phyloP scores from a whole-genome alignment of 1,140 invertebrate species.

The Acyrthosiphon pisum region DNA sequence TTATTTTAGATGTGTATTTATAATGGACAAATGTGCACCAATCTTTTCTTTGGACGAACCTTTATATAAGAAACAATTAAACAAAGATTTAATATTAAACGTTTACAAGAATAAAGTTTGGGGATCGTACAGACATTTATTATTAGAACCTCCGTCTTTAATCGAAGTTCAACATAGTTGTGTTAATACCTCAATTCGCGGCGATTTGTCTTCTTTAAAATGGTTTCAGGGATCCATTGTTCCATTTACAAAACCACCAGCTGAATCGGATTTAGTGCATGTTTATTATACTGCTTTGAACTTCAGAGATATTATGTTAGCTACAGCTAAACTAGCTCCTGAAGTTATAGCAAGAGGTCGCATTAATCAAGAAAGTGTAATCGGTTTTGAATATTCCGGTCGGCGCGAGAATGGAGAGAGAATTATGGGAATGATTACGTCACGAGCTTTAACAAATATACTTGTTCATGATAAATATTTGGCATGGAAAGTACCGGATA shows the following conservation, averaged over 20 bases:
- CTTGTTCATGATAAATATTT: constrained; percentile 69
- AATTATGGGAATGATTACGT: constrained; percentile 74
- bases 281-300: constrained; percentile 75
- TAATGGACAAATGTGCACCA: constrained; percentile 72
- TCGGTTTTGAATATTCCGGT: constrained; percentile 81
- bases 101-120: constrained; percentile 78
- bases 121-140: constrained; percentile 79
- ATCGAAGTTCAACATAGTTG: constrained; percentile 73
- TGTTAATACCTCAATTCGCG: constrained; percentile 78
- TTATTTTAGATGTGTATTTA: constrained; percentile 68
- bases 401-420: constrained; percentile 66
- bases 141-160: constrained; percentile 64
- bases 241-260: constrained; percentile 63
- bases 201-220: constrained; percentile 82
- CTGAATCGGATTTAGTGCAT: constrained; percentile 58
- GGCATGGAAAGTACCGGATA: constrained; percentile 79
- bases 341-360: constrained; percentile 70
- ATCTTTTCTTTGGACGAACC: constrained; percentile 70
- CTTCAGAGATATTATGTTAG: constrained; percentile 81
- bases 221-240: constrained; percentile 78
- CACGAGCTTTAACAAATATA: constrained; percentile 70
- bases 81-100: constrained; percentile 83
- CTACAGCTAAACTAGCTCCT: constrained; percentile 74
- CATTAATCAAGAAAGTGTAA: constrained; percentile 66
- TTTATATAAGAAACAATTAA: constrained; percentile 72